phyloP scores from a whole-genome alignment of 2,797 vertebrate species.

The Sphenopsis melanotis region DNA sequence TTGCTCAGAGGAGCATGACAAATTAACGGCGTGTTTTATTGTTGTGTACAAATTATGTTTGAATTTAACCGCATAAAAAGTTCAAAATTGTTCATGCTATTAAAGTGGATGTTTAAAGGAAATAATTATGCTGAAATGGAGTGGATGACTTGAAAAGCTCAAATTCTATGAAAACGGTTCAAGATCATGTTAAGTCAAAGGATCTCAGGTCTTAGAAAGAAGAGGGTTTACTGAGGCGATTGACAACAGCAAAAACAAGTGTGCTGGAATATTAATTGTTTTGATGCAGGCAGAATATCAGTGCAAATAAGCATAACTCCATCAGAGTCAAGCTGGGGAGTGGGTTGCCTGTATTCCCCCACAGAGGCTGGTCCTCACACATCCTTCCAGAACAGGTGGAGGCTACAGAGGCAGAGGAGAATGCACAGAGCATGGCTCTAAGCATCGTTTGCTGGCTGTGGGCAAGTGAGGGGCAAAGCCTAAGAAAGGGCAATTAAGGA shows the following conservation, averaged over 20 bases:
- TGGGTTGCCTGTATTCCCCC: neutral
- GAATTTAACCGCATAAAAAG: conserved; percentile 64
- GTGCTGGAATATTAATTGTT: conserved; percentile 34
- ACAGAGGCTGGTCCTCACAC: neutral
- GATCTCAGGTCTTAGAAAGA: conserved; percentile 22
- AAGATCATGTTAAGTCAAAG: conserved; percentile 40
- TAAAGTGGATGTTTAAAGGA: conserved; percentile 59
- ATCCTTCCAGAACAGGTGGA: neutral
- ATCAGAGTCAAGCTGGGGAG: neutral
- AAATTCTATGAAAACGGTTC: conserved; percentile 16
- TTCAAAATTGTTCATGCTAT: conserved; percentile 22
- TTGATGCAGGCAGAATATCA: neutral
- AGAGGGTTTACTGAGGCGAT: neutral
- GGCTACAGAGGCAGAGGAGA: neutral
- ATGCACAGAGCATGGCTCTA: fast-evolving
- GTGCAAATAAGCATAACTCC: neutral
- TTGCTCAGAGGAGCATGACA: conserved; percentile 66
- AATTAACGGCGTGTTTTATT: conserved; percentile 67
- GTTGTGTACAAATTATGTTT: conserved; percentile 64
- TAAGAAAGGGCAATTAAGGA: conserved; percentile 9
- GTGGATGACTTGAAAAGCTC: conserved; percentile 28
- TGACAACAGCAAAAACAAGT: neutral
- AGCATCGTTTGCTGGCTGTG: fast-evolving
- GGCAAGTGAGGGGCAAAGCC: conserved; percentile 8
- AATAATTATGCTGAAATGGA: conserved; percentile 3